Conservation (phyloP, 2,113 vertebrate species). For the Ia io region DNA sequence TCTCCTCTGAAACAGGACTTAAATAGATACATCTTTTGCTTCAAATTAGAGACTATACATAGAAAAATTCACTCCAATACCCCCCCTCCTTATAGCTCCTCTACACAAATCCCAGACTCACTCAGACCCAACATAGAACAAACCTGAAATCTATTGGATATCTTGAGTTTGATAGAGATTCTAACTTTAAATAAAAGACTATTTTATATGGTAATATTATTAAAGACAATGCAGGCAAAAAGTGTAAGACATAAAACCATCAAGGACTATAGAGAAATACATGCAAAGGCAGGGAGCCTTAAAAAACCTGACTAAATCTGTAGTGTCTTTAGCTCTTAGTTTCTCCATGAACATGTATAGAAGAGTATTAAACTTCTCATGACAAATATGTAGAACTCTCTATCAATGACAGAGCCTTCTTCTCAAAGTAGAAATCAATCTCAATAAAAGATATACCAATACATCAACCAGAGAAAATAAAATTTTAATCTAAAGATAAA, state of each 20-base stretch:
- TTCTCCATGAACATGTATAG: not conserved
- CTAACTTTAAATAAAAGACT: not conserved
- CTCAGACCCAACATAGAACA: not conserved
- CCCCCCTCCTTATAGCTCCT: not conserved
- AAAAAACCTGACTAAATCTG: not conserved
- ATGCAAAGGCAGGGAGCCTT: not conserved
- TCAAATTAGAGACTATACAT: not conserved
- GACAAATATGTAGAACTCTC: not conserved
- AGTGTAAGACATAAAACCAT: not conserved
- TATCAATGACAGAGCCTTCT: not conserved
- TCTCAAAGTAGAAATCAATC: not conserved
- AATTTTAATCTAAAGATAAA: conserved; percentile 10
- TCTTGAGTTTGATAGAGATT: not conserved
- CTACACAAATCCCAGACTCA: not conserved
- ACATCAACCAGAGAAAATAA: not conserved
- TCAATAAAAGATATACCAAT: not conserved
- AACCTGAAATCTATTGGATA: not conserved
- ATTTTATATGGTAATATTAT: not conserved
- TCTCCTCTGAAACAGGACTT: not conserved
- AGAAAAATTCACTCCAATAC: not conserved
- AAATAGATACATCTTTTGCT: not conserved
- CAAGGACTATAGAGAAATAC: not conserved
- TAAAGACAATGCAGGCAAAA: not conserved
- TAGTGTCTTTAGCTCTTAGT: not conserved
- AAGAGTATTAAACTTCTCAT: not conserved